A percentile compares a stretch with the other conserved stretches of the same genome.
phyloP scores from a whole-genome alignment of 2,797 vertebrate genomes.

The Anniella stebbinsi region DNA sequence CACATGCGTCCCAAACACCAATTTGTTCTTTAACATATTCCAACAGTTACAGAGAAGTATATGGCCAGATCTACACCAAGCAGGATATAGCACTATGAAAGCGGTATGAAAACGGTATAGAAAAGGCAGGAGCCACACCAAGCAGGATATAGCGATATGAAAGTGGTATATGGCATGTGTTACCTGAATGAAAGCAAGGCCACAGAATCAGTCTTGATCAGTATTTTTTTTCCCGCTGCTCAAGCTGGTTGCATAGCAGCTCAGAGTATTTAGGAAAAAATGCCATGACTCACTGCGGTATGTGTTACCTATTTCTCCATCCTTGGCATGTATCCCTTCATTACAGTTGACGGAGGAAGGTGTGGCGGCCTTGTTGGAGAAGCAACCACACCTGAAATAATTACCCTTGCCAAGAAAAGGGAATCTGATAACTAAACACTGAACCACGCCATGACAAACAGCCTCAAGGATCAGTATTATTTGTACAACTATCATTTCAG shows the following conservation, averaged over 20 bases:
- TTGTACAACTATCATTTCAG: neutral
- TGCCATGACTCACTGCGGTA: neutral
- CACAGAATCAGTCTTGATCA: neutral
- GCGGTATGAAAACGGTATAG: no score
- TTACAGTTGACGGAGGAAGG: neutral
- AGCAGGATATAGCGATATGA: no score
- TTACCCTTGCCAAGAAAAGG: constrained; percentile 2
- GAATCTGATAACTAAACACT: neutral
- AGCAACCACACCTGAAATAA: constrained; percentile 15
- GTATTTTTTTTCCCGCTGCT: constrained; percentile 15
- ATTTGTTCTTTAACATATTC: no score
- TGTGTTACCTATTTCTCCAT: constrained; percentile 18
- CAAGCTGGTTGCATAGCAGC: constrained; percentile 14
- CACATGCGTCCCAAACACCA: no score
- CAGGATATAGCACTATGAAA: no score
- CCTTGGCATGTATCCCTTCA: neutral
- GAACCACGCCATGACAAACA: neutral
- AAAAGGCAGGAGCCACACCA: no score
- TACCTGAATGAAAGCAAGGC: neutral
- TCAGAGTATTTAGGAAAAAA: constrained; percentile 24
- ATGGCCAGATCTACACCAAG: no score
- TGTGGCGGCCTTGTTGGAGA: neutral
- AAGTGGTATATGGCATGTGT: no score
- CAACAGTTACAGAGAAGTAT: no score
- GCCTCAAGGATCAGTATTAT: neutral